These are phyloP conservation scores for Crotalus horridus DNA, from an alignment of 2,113 vertebrate genomes.

Conservation along the genomic window DNA sequence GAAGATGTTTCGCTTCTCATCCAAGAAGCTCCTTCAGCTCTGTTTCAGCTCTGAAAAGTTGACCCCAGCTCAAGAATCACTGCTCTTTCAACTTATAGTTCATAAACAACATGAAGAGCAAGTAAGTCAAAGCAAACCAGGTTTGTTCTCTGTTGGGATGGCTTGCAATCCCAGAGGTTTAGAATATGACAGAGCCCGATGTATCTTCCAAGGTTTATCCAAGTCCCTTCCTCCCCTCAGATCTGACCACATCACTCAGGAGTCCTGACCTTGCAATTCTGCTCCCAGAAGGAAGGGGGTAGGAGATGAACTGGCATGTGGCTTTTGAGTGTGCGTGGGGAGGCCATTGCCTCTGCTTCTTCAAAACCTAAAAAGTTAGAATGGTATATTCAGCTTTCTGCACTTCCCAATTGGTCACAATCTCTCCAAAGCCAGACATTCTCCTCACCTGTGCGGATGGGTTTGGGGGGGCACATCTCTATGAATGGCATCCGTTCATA, in stretches of 20 bases:
- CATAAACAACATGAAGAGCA: not conserved
- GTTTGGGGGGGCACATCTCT: conserved; percentile 6
- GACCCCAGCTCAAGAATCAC: not conserved
- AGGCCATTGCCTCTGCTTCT: not conserved
- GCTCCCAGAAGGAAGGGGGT: conserved; percentile 59
- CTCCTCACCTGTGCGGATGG: not conserved
- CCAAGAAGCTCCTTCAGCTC: too few relatives aligned
- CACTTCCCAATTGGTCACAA: not conserved
- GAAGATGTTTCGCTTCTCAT: too few relatives aligned
- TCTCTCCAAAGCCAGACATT: conserved; percentile 55
- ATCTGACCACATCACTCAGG: not conserved
- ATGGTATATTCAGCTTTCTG: not conserved
- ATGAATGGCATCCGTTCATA: conserved; percentile 28
- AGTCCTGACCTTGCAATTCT: conserved; percentile 46
- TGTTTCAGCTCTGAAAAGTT: not conserved
- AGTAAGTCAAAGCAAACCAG: not conserved
- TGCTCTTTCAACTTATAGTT: not conserved
- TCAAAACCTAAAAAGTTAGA: conserved; percentile 41
- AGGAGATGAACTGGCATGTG: conserved; percentile 56
- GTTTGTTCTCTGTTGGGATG: not conserved
- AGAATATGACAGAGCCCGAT: not conserved
- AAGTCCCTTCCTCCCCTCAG: not conserved
- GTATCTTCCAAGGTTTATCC: not conserved
- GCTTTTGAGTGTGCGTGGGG: conserved; percentile 53
- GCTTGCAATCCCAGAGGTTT: not conserved